Conservation (phyloP, 2,888 invertebrate genomes). For the Pristionchus maxplancki region DNA sequence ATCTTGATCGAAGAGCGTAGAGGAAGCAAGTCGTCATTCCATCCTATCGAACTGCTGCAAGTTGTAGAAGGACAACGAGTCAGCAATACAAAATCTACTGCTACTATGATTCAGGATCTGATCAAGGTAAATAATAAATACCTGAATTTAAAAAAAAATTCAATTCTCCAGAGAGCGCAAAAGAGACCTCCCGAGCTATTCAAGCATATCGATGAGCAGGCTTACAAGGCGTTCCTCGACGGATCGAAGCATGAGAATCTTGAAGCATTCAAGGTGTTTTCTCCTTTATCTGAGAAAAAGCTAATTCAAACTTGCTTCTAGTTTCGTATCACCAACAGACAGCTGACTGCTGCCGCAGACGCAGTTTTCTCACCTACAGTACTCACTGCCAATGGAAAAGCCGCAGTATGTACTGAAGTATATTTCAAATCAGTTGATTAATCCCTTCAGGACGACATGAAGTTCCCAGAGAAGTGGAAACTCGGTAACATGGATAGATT, state of each 20-base stretch:
- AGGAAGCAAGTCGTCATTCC: slow-evolving; percentile 19
- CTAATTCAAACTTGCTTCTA: not conserved
- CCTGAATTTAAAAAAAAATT: not conserved
- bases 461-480: slow-evolving; percentile 49
- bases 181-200: slow-evolving; percentile 53
- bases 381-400: not conserved
- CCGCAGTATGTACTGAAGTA: not conserved
- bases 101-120: slow-evolving; percentile 47
- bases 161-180: slow-evolving; percentile 52
- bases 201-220: slow-evolving; percentile 52
- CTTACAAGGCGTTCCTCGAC: slow-evolving; percentile 41
- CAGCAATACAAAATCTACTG: slow-evolving; percentile 49
- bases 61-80: slow-evolving; percentile 56
- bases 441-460: slow-evolving; percentile 39
- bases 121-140: not conserved
- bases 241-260: slow-evolving; percentile 47
- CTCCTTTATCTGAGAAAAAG: too few relatives aligned
- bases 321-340: slow-evolving; percentile 1
- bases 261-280: slow-evolving; percentile 39
- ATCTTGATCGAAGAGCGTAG: slow-evolving; percentile 17
- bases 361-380: not conserved
- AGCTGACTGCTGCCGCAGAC: not conserved
- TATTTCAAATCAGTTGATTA: not conserved
- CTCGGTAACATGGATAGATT: slow-evolving; percentile 25
- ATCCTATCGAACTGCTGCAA: slow-evolving; percentile 54